Evolutionary conservation across 2,888 invertebrate genomes (phyloP), one percentile per base, ranked within the genome.

Genomic region (Nebria salina): DNA sequence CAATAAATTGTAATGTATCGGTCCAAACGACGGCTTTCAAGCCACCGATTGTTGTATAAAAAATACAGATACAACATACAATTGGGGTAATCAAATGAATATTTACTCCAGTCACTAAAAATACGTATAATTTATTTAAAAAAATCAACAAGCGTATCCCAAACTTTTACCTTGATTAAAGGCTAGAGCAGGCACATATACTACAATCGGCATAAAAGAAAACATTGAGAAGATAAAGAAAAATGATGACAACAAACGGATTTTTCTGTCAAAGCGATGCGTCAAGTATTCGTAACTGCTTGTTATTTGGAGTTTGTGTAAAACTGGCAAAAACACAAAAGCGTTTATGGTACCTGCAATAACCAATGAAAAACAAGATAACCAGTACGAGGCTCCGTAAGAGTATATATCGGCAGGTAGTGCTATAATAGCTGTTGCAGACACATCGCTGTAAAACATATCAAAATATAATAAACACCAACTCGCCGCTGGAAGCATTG

Each of bases 371-470:
- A 92, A 83, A 65, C 87, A 85, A 54, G 89, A 87, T 15, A 89
- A 86, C 83, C 89, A 88, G 85, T 94, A 95, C 83, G 93, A 92
- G 0, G 93, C 93, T 2, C 95, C 81, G 42, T 76, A 76, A 5
- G 43, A 4, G 66, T 81, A 81, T 20, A 81, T 66, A 42, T 81
- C 81, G 7, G 81, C 72, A 65, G 81, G 95, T 11, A 94, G 91
- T 0, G 94, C 95, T 8, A 95, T 90, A 7, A 95, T 88, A 0
- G 94, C 94, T 72, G 95, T 93, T 65, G 95, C 95, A 4, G 95
- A 95, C 85, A 95, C 88, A 83, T 94, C 93, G 85, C 95, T 95
- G 88, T 41, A 76, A 8, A 75, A 66, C 7, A 6, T 13, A 20
- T n/a, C 7, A 72, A 1, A 72, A 25, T 66, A 66, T 41, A 20